A percentile compares a stretch with the other conserved stretches of the same genome.
phyloP scores from a whole-genome alignment of 2,113 vertebrate genomes.

The Alouatta palliata region DNA sequence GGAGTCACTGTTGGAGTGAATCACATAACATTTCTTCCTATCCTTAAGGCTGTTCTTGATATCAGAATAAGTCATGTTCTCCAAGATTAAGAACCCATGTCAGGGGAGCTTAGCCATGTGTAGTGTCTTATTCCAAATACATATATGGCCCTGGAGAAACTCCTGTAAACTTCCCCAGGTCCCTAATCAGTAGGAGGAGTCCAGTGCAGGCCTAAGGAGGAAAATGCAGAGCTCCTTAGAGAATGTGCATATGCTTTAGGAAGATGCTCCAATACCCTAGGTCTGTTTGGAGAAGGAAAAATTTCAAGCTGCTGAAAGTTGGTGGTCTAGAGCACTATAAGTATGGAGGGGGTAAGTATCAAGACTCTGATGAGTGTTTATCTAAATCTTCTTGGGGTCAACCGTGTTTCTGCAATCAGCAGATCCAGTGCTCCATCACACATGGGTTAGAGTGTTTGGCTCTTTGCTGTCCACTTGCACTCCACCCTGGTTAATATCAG shows the following conservation, averaged over 20 bases:
- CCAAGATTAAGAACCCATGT: neutral
- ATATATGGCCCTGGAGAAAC: neutral
- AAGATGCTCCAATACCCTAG: neutral
- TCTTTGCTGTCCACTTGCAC: neutral
- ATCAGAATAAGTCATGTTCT: neutral
- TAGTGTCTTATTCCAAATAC: neutral
- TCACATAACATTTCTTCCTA: neutral
- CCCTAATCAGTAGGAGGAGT: neutral
- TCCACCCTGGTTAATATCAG: neutral
- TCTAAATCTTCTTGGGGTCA: neutral
- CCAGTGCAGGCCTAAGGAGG: neutral
- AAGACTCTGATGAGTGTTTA: neutral
- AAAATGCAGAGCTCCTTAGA: neutral
- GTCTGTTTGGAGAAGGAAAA: neutral
- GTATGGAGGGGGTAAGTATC: neutral
- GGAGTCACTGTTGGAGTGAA: constrained; percentile 26
- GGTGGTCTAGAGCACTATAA: neutral
- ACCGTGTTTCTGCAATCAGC: neutral
- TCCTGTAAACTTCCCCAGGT: neutral
- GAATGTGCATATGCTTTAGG: neutral
- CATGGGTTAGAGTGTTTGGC: neutral
- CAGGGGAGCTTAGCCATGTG: neutral
- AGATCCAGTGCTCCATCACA: neutral
- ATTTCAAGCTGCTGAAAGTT: neutral
- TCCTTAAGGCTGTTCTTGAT: neutral